A percentile compares a stretch with the other conserved stretches of the same genome.
Conservation (phyloP, 2,797 vertebrate genomes). For the Phrynocephalus forsythii region DNA sequence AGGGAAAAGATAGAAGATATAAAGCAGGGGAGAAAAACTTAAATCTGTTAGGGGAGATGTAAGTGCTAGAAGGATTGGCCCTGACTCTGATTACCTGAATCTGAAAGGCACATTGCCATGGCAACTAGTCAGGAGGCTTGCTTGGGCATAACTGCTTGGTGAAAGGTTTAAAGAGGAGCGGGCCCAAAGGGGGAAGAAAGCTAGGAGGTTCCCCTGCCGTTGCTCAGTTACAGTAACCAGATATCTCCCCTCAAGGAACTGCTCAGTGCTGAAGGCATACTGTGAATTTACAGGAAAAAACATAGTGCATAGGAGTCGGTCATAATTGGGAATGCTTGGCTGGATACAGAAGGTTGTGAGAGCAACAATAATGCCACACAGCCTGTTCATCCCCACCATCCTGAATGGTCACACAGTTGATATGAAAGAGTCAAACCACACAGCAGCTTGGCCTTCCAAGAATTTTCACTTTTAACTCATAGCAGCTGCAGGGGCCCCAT, state of each 20-base stretch:
- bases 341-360: not conserved
- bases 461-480: not conserved
- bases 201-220: not conserved
- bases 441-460: not conserved
- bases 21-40: not conserved
- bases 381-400: not conserved
- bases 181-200: not conserved
- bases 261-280: not conserved
- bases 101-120: constrained; percentile 6
- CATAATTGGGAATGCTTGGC: not conserved
- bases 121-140: constrained; percentile 1
- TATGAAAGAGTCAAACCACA: not conserved
- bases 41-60: not conserved
- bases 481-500: not conserved
- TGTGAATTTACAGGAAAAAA: no score
- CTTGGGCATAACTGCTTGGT: not conserved
- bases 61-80: not conserved
- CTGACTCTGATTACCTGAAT: constrained; percentile 12
- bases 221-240: not conserved
- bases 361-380: not conserved
- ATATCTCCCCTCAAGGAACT: not conserved
- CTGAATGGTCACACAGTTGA: not conserved
- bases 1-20: not conserved
- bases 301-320: not conserved
- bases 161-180: not conserved